These are phyloP conservation scores for Carterocephalus palaemon DNA, from an alignment of 2,888 invertebrate genomes.

Conservation along the genomic window DNA sequence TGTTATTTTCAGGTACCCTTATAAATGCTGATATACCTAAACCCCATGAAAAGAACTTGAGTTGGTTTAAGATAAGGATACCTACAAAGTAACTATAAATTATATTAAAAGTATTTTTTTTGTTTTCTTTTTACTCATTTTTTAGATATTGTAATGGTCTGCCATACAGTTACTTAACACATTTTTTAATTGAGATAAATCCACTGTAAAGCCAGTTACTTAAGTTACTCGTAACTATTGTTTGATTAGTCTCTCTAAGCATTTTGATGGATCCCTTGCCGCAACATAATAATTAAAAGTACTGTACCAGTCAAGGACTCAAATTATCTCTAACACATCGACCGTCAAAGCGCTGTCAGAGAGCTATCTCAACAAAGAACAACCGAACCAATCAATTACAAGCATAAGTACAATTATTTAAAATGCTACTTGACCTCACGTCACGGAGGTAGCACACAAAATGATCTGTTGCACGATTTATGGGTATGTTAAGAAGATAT, in stretches of 20 bases:
- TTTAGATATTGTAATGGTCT: too few species aligned
- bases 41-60: slow-evolving; percentile 42
- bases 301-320: slow-evolving; percentile 38
- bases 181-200: not conserved
- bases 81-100: slow-evolving; percentile 33
- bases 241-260: slow-evolving; percentile 11
- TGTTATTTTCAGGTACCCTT: slow-evolving; percentile 48
- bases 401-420: slow-evolving; percentile 56
- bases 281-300: slow-evolving; percentile 20
- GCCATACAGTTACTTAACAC: too few species aligned
- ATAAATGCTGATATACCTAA: slow-evolving; percentile 37
- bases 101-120: too few species aligned
- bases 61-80: slow-evolving; percentile 60
- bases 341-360: slow-evolving; percentile 39
- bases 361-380: slow-evolving; percentile 51
- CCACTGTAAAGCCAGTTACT: slow-evolving; percentile 3
- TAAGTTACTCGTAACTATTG: too few species aligned
- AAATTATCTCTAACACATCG: slow-evolving; percentile 38
- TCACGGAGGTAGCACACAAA: slow-evolving; percentile 52
- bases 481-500: slow-evolving; percentile 55
- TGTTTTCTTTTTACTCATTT: too few species aligned
- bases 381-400: slow-evolving; percentile 59
- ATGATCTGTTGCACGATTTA: slow-evolving; percentile 62
- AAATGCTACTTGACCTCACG: slow-evolving; percentile 57
- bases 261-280: slow-evolving; percentile 11